These are phyloP conservation scores for Tetragonula clypearis DNA, from an alignment of 1,140 invertebrate species.

Conservation along the genomic window DNA sequence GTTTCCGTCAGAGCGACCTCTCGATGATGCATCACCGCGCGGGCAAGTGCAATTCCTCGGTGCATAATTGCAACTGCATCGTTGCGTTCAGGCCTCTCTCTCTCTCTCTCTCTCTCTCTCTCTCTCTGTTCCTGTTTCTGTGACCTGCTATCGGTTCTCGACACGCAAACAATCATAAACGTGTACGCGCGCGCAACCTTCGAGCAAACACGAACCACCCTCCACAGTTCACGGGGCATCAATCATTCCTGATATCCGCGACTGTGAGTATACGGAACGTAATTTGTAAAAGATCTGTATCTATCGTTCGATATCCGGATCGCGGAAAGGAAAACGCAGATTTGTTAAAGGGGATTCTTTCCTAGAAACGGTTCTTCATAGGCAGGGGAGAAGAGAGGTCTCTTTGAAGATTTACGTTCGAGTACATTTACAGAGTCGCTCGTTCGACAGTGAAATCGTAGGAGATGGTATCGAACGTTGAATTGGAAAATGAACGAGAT, in stretches of 20 bases:
- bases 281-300: constrained; percentile 20
- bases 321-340: too few relatives aligned
- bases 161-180: constrained; percentile 33
- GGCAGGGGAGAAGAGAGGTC: too few relatives aligned
- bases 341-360: background rate
- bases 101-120: too few relatives aligned
- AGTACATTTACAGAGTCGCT: background rate
- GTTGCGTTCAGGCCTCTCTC: constrained; percentile 20
- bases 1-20: constrained; percentile 26
- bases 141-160: constrained; percentile 43
- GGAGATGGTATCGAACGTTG: background rate
- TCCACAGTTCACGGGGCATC: constrained; percentile 21
- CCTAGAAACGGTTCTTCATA: background rate
- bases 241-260: constrained; percentile 42
- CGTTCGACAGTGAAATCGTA: background rate
- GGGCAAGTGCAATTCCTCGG: constrained; percentile 53
- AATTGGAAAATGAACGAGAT: background rate
- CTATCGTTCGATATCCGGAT: background rate
- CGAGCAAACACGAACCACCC: constrained; percentile 29
- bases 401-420: background rate
- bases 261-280: background rate
- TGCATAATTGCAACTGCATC: constrained; percentile 63
- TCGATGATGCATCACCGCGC: constrained; percentile 50
- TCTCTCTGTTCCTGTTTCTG: background rate
- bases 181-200: constrained; percentile 11